A percentile compares a stretch with the other conserved stretches of the same genome.
phyloP scores from a whole-genome alignment of 1,140 invertebrate species.

The Drosophila aff. region DNA sequence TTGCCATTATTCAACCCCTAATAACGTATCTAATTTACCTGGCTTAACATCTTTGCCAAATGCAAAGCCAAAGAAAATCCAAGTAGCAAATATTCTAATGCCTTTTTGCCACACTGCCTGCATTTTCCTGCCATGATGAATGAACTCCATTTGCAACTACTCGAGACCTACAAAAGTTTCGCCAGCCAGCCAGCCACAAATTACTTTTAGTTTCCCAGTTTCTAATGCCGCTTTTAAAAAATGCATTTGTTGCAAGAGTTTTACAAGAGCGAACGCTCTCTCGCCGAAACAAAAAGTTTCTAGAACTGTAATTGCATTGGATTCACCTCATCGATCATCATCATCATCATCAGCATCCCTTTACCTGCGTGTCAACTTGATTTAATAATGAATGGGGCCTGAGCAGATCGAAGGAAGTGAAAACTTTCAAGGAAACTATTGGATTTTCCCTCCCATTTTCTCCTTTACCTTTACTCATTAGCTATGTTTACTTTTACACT shows the following conservation, averaged over 20 bases:
- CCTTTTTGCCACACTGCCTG: constrained; percentile 6
- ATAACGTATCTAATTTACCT: background rate
- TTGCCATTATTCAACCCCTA: background rate
- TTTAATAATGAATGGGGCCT: constrained; percentile 66
- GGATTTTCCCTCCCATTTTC: background rate
- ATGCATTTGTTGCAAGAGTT: constrained; percentile 24
- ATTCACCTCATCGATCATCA: constrained; percentile 19
- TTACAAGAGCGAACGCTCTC: background rate
- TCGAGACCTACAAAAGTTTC: constrained; percentile 28
- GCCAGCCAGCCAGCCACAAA: constrained; percentile 21
- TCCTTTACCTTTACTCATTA: constrained; percentile 23
- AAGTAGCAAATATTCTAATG: constrained; percentile 6
- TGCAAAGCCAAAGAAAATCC: background rate
- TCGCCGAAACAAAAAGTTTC: constrained; percentile 26
- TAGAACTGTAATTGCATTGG: constrained; percentile 36
- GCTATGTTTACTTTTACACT: constrained; percentile 12
- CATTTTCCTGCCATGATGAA: constrained; percentile 32
- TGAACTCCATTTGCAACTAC: constrained; percentile 31
- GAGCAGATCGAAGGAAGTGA: constrained; percentile 8
- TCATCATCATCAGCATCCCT: background rate
- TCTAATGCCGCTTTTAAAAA: constrained; percentile 36
- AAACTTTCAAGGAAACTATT: constrained; percentile 1
- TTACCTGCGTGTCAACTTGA: constrained; percentile 70
- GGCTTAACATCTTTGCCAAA: background rate
- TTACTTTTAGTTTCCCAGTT: constrained; percentile 40